Percentiles rank a stretch among this genome's conserved stretches.
phyloP scores from a whole-genome alignment of 2,113 vertebrate genomes.

The Tonatia bakeri region DNA sequence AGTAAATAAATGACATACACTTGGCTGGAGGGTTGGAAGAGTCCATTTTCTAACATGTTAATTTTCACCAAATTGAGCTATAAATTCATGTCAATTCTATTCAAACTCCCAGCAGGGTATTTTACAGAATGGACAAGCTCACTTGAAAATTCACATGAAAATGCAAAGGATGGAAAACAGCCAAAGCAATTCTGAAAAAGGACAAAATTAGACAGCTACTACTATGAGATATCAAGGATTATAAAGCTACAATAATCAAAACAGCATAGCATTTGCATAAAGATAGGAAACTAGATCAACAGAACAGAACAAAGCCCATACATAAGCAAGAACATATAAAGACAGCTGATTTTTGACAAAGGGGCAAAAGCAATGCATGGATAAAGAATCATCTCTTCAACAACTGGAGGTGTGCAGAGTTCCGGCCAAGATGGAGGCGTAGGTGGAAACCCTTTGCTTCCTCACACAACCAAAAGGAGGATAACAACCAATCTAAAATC shows the following conservation, averaged over 20 bases:
- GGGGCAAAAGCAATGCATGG: neutral
- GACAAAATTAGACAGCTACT: neutral
- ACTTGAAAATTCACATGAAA: slow-evolving; percentile 1
- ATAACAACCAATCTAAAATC: too few relatives aligned
- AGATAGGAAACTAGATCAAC: neutral
- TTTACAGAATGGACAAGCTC: neutral
- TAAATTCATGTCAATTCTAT: neutral
- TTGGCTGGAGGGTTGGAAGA: neutral
- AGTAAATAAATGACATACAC: neutral
- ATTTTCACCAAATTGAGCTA: neutral
- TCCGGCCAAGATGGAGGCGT: too few relatives aligned
- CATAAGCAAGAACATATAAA: neutral
- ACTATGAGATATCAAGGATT: neutral
- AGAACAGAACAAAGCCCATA: neutral
- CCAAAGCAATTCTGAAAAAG: neutral
- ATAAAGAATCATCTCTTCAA: neutral
- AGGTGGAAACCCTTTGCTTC: too few relatives aligned
- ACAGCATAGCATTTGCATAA: neutral
- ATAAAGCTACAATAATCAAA: neutral
- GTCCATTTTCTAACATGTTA: neutral
- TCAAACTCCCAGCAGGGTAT: neutral
- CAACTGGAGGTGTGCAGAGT: neutral
- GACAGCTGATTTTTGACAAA: neutral
- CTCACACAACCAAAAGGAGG: too few relatives aligned
- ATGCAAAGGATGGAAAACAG: neutral